Conservation (phyloP, 2,888 invertebrate genomes). For the Lumbricus terrestris region DNA sequence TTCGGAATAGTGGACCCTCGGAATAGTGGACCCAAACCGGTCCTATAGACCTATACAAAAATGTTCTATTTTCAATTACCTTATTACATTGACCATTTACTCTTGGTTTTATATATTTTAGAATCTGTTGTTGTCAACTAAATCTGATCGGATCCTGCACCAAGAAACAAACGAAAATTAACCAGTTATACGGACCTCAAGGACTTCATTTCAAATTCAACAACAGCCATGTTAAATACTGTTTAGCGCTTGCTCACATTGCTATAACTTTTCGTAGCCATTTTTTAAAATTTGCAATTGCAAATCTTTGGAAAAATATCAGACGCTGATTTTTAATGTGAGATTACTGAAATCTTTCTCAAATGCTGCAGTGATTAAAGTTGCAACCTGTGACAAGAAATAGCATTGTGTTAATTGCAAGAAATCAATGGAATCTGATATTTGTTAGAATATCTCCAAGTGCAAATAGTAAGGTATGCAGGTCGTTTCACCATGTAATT, state of each 20-base stretch:
- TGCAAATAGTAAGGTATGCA: not conserved
- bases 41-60: no score
- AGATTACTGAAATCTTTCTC: not conserved
- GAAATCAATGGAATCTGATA: not conserved
- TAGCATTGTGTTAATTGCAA: not conserved
- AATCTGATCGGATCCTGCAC: not conserved
- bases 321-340: not conserved
- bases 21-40: no score
- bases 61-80: not conserved
- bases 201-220: not conserved
- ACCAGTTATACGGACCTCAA: not conserved
- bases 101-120: not conserved
- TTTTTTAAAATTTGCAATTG: not conserved
- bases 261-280: not conserved
- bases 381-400: not conserved
- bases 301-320: not conserved
- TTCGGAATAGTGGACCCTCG: no score
- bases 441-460: not conserved
- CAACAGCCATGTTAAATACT: not conserved
- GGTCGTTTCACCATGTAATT: no score
- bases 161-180: not conserved
- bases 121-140: constrained; percentile 3
- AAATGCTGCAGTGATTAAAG: not conserved
- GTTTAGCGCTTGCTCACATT: not conserved
- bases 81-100: not conserved